Evolutionary conservation across 2,888 invertebrate genomes (phyloP), one percentile per base, ranked within the genome.

Genomic region (Drosophila sordidula): DNA sequence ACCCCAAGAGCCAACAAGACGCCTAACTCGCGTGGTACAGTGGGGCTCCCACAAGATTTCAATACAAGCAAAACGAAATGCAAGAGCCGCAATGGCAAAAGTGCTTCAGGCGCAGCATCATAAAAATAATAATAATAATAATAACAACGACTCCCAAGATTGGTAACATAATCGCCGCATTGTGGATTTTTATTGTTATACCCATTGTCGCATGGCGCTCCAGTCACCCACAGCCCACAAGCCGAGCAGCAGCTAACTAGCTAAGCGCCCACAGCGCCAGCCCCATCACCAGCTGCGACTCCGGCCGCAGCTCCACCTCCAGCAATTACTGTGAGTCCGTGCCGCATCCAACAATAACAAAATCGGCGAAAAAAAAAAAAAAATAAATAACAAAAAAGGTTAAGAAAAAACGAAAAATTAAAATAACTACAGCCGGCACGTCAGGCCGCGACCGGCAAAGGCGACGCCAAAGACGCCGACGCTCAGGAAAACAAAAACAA

Each of bases 91-190:
- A 29, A 29, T 14, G 11, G 59, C 18, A 6, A 29, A 29, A 6
- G 26, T 5, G 22, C 22, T 22, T 29, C 29, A 9, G 29, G 34
- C 16, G 41, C 29, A 55, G 59, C 61, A 63, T 36, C 50, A 45
- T 50, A 16, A 41, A 34, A 45, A 52, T 69, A 74, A 71, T 61
- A 74, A 65, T 61, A 74, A 65, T 50, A 73, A 47, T 59, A 69
- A 67, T 57, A 73, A 71, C 61, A 75, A 72, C 61, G 61, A 66
- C 75, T 82, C 75, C 72, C 84, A 86, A 76, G 85, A 87, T 85
- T 78, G 86, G 80, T 76, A 80, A 78, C 86, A 86, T 88, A 87
- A 87, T 87, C 87, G 77, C 68, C 62, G 80, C 80, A 86, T 82
- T 87, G 86, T 82, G 74, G 76, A 76, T 70, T 69, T 72, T 58